Evolutionary conservation across 1,140 invertebrate species (phyloP).

Genomic region (Drosophila lacertosa): DNA sequence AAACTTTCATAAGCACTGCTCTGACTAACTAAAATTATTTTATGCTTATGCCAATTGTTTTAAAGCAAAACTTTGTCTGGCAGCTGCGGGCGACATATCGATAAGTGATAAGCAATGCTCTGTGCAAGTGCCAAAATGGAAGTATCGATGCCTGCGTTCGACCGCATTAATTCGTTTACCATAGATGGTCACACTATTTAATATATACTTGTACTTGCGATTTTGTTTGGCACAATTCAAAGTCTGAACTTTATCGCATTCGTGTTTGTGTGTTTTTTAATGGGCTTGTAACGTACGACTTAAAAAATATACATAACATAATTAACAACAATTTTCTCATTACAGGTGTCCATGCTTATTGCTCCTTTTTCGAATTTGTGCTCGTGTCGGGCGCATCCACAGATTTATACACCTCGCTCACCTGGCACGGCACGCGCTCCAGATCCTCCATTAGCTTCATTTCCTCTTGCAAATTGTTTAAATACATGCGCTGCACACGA

Average conservation of each 20-base stretch:
- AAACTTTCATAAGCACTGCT: background rate
- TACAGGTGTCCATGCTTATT: background rate
- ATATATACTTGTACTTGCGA: no score
- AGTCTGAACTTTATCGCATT: background rate
- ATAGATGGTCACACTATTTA: conserved; percentile 19
- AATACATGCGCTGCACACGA: conserved; percentile 54
- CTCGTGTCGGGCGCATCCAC: background rate
- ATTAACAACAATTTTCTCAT: background rate
- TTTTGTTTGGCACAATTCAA: background rate
- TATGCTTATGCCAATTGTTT: no score
- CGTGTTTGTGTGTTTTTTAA: conserved; percentile 16
- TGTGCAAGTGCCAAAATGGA: background rate
- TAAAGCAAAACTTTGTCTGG: background rate
- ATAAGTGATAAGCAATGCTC: background rate
- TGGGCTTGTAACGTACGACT: background rate
- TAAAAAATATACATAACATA: conserved; percentile 24
- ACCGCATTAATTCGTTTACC: background rate
- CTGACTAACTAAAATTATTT: no score
- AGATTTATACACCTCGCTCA: conserved; percentile 34
- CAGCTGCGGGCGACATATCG: background rate
- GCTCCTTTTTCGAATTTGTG: background rate
- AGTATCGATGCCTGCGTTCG: background rate
- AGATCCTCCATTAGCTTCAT: conserved; percentile 55
- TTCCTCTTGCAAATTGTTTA: conserved; percentile 52
- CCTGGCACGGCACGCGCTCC: conserved; percentile 41